Percentiles rank a stretch among this genome's conserved stretches.
These are phyloP conservation scores for Regulus satrapa DNA, from an alignment of 2,113 vertebrate species.

Conservation along the genomic window DNA sequence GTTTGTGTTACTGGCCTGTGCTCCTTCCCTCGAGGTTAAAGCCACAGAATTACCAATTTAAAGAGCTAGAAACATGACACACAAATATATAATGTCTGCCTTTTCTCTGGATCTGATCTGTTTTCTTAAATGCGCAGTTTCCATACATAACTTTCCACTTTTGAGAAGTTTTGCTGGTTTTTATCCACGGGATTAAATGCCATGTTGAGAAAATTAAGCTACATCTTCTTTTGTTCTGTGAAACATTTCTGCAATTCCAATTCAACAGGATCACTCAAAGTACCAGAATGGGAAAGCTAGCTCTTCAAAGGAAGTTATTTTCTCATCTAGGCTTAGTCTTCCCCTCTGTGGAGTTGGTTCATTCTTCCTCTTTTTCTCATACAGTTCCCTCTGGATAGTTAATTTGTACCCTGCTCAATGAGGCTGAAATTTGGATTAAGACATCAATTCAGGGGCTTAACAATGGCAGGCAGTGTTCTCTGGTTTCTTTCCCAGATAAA, in stretches of 20 bases:
- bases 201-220: neutral
- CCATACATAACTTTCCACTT: neutral
- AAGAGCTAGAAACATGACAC: neutral
- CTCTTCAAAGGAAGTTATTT: neutral
- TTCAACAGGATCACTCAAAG: neutral
- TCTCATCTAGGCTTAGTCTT: neutral
- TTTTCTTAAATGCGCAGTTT: neutral
- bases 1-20: neutral
- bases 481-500: slow-evolving; percentile 18
- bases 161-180: neutral
- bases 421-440: slow-evolving; percentile 38
- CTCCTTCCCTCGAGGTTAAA: neutral
- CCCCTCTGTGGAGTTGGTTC: neutral
- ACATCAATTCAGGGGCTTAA: slow-evolving; percentile 1
- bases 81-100: neutral
- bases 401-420: slow-evolving; percentile 33
- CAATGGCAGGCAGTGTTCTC: slow-evolving; percentile 19
- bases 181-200: neutral
- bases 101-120: neutral
- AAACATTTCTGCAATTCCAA: neutral
- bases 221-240: neutral
- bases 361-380: slow-evolving; percentile 5
- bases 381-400: neutral
- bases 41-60: neutral
- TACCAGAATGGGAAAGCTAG: neutral